Conservation (phyloP, 2,113 vertebrate genomes). For the Bungarus multicinctus region DNA sequence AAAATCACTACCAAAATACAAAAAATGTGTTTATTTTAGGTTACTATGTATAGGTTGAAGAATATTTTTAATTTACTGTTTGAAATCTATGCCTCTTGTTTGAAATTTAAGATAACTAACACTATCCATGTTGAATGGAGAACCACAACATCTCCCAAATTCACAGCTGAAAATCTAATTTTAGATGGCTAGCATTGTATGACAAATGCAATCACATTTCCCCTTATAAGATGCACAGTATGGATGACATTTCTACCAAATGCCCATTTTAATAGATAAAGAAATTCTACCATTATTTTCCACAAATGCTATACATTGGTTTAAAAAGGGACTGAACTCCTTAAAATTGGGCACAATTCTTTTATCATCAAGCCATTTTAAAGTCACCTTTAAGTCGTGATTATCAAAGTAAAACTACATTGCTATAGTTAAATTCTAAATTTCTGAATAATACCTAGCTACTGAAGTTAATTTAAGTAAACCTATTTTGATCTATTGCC, state of each 20-base stretch:
- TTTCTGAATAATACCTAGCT: not conserved
- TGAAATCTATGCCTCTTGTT: not conserved
- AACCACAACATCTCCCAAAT: not conserved
- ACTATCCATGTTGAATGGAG: not conserved
- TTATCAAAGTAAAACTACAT: not conserved
- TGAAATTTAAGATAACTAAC: not conserved
- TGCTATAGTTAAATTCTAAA: not conserved
- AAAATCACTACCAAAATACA: not conserved
- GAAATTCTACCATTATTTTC: too few species aligned
- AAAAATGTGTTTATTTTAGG: not conserved
- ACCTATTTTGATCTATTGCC: not conserved
- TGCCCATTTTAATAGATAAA: not conserved
- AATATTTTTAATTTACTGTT: not conserved
- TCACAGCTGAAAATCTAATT: not conserved
- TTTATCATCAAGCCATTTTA: not conserved
- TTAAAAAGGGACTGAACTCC: not conserved
- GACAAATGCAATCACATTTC: not conserved
- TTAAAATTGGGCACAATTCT: not conserved
- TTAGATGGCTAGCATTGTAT: not conserved
- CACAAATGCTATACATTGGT: not conserved
- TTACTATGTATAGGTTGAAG: not conserved
- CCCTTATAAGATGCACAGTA: not conserved
- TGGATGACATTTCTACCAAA: not conserved
- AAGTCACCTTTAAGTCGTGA: not conserved
- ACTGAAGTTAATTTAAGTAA: slow-evolving; percentile 22